Evolutionary conservation across 2,113 vertebrate species (phyloP), one percentile per base, ranked within the genome.

Genomic region (Garra rufa): DNA sequence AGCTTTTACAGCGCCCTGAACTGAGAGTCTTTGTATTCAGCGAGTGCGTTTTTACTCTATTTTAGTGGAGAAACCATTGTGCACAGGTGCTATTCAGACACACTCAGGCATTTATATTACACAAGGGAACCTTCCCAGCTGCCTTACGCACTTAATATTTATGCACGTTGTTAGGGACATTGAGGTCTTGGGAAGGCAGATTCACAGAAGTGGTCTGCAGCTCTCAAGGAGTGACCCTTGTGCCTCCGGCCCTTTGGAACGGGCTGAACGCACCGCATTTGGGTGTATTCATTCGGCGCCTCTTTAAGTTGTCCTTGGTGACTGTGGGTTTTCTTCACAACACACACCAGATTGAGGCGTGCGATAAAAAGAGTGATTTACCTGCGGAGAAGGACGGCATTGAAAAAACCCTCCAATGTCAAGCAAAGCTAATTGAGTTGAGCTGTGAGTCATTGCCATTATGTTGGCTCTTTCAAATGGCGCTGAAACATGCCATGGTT

Each of bases 261-360:
- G 10, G 52, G 17, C 65, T 61, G 55, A 21, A 44, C 17, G 11
- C 15, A 14, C n/a, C 24, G 6, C 26, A 19, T 41, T 77, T 44
- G 30, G 21, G 70, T 75, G 48, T 26, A 44, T 83, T 81, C 77
- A 81, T 76, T 85, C 52, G 34, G 34, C 9, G 14, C 76, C 77
- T 81, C 81, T 88, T 86, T 67, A 76, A 83, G 73, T 52, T 81
- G 87, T 85, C 84, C 84, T 88, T 88, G 87, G 70, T 88, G 87
- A 52, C 38, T 88, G 84, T 48, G 65, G 41, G 43, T 85, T 85
- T 87, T 83, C 61, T 83, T 85, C 79, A 82, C 57, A 28, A 44
- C 65, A 85, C 52, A 80, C 84, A 74, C 69, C 75, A 70, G 30
- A 61, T 67, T 76, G 59, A 43, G 61, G 26, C 13, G 3, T 13